Conservation (phyloP, 2,113 vertebrate genomes). For the Dicaeum eximium region DNA sequence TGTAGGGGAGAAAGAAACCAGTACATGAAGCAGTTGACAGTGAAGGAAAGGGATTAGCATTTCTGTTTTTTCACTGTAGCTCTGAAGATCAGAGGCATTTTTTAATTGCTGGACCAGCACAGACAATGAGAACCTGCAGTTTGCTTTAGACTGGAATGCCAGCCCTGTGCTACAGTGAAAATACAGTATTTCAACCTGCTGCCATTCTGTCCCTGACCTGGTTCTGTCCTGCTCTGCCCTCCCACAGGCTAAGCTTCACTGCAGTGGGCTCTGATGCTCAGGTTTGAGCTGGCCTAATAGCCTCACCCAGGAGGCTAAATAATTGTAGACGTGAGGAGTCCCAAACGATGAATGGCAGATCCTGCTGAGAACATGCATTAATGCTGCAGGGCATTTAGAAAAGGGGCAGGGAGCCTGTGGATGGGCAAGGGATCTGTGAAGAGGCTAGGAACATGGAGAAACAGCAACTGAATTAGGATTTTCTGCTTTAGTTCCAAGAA, state of each 20-base stretch:
- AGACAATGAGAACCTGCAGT: not conserved
- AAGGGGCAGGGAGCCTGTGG: not conserved
- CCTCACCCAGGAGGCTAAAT: not conserved
- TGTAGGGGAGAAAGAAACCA: slow-evolving; percentile 51
- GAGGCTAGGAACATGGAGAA: not conserved
- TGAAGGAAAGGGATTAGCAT: not conserved
- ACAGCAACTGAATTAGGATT: not conserved
- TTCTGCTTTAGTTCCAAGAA: slow-evolving; percentile 12
- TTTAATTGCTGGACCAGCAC: not conserved
- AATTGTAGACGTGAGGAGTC: not conserved
- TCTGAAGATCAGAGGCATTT: not conserved
- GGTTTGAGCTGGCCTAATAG: slow-evolving; percentile 12
- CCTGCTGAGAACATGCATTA: slow-evolving; percentile 27
- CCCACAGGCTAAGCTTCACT: not conserved
- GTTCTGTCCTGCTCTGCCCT: not conserved
- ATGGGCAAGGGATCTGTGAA: not conserved
- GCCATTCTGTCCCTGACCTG: not conserved
- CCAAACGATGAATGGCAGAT: slow-evolving; percentile 43
- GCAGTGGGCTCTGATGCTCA: not conserved
- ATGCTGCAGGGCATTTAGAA: slow-evolving; percentile 23
- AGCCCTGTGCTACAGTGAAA: not conserved
- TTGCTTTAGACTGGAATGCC: not conserved
- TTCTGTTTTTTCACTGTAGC: not conserved
- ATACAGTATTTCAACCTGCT: not conserved
- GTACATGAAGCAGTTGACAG: not conserved